Base-by-base conservation (phyloP, 1,140 invertebrate genomes). In the Ceratina australensis region DNA sequence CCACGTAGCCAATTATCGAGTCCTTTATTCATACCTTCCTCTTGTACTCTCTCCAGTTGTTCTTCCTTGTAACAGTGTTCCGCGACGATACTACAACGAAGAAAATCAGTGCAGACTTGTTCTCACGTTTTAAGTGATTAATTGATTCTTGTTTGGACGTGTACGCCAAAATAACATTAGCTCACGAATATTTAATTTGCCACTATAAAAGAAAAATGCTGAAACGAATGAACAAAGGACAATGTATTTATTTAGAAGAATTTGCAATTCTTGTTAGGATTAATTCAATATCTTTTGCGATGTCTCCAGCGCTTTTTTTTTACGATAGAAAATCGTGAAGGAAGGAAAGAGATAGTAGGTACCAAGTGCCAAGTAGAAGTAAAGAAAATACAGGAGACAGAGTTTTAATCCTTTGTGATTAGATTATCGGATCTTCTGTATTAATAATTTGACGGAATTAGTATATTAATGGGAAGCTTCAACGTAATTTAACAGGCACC, bases 301-400 rank as follows among this genome's bases (percentile, higher is more conserved):
- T 33, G 28, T 33, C 28, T 33, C 22, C 8, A 68, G 13, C 3
- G 26, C 20, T 56, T 68, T 54, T 33, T 2, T 3, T n/a, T 18
- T 4, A 24, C 8, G 16, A 50, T n/a, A 22, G 16, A 71, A 54
- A 60, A 42, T 57, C 15, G 8, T 20, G 24, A 22, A 52, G 24
- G 56, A 24, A 24, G 28, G 22, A 66, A 66, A 22, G 56, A 33
- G 26, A 24, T 54, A 52, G 28, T 20, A 33, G 57, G 26, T 77
- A 61, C 47, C n/a, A 77, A 69, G 74, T 61, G 66, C 66, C 74
- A 77, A 77, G 74, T 61, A 71, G 49, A 59, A 26, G 22, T 61
- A 42, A 71, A 67, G 24, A n/a, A 28, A 66, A 5, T 12, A 28
- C 20, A 8, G 24, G 28, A 20, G 74, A 71, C 10, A 47, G 57